These are phyloP conservation scores for Entomobrya multifasciata DNA, from an alignment of 2,888 invertebrate genomes.

Conservation along the genomic window DNA sequence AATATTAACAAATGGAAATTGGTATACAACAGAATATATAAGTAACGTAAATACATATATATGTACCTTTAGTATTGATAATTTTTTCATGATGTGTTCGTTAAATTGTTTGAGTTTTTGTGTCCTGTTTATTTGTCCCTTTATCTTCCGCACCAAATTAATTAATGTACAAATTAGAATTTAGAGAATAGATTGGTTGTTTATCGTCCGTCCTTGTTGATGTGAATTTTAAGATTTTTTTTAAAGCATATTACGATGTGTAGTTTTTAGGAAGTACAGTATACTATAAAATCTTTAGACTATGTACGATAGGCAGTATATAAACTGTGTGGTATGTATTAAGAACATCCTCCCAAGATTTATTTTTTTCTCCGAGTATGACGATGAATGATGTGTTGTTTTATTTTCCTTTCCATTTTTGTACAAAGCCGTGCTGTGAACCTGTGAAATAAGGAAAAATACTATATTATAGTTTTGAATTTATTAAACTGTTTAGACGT, in stretches of 20 bases:
- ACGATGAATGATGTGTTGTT: background rate
- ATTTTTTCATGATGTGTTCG: constrained; percentile 32
- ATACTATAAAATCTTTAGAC: background rate
- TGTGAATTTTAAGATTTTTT: constrained; percentile 16
- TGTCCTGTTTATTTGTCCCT: background rate
- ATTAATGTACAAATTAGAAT: background rate
- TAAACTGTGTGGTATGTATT: background rate
- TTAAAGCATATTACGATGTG: background rate
- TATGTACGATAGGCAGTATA: background rate
- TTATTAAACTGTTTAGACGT: background rate
- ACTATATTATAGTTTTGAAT: constrained; percentile 26
- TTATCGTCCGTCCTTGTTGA: constrained; percentile 50
- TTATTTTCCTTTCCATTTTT: constrained; percentile 51
- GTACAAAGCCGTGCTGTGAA: constrained; percentile 72
- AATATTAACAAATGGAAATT: constrained; percentile 14
- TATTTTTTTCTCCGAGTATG: background rate
- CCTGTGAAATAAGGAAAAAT: constrained; percentile 43
- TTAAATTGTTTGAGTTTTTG: background rate
- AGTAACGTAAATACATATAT: background rate
- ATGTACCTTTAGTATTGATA: background rate
- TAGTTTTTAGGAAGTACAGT: background rate
- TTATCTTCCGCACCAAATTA: background rate
- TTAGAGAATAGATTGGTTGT: background rate
- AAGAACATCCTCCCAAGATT: background rate
- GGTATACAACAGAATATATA: background rate